Evolutionary conservation across 2,113 vertebrate genomes (phyloP), one percentile per base, ranked within the genome.

Genomic region (Sturnus vulgaris): DNA sequence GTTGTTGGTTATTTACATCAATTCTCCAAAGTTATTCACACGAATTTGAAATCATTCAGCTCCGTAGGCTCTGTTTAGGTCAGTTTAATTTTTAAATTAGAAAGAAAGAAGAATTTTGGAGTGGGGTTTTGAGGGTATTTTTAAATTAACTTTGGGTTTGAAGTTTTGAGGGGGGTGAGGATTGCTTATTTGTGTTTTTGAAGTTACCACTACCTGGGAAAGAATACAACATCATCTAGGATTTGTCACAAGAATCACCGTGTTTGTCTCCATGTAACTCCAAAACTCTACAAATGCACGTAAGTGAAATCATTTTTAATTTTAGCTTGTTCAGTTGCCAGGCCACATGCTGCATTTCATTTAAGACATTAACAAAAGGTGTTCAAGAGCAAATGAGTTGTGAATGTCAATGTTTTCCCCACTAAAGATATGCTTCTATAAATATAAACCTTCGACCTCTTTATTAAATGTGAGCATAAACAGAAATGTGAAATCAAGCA

Each of bases 281-380:
- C 75, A 52, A 91, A 73, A 33, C 49, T 42, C 33, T 33, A 56
- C 1, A 5, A 90, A 78, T 12, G 22, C 50, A 53, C 31, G 3
- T 9, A 83, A 92, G 60, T 84, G 68, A 83, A 86, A 87, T 56
- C 0, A 24, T 70, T 93, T 81, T 86, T 68, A 66, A 85, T 82
- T 93, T 75, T 53, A 83, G 28, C 44, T 65, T 71, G 37, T 83
- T 88, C 68, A 52, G 12, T 81, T 95, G 68, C 16, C 5, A 86
- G 72, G 72, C 52, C 79, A 63, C 63, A 75, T 59, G 24, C 82
- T 59, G 44, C 42, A 77, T 90, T 95, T 75, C 30, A 89, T 89
- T 87, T 72, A 33, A 52, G 81, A 86, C 37, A 69, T 88, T 84
- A 91, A 91, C 65, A 93, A 94, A 91, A 93, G 85, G 80, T 94